phyloP scores from a whole-genome alignment of 2,113 vertebrate species.

The Sander vitreus region DNA sequence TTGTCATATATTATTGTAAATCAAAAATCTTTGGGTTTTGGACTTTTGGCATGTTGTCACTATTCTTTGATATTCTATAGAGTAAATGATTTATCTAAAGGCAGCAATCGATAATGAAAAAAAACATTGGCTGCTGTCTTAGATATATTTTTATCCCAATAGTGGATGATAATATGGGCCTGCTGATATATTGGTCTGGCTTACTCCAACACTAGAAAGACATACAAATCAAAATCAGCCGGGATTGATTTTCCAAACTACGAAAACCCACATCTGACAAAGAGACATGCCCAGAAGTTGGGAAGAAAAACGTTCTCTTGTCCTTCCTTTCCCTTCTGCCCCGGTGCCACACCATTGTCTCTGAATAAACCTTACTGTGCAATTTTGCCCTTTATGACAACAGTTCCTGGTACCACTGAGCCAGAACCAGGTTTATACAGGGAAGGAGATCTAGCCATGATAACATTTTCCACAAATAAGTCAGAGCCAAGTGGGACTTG shows the following conservation, averaged over 20 bases:
- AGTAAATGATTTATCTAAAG: background rate
- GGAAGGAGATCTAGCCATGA: conserved; percentile 44
- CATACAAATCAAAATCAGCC: background rate
- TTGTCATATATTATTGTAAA: too few species aligned
- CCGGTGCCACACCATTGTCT: conserved; percentile 40
- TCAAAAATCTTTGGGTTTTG: too few species aligned
- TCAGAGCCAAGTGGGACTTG: conserved; percentile 38
- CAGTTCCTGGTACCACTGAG: conserved; percentile 36
- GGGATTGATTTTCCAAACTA: background rate
- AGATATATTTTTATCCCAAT: background rate
- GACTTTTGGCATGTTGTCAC: too few species aligned
- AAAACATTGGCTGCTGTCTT: background rate
- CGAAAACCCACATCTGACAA: background rate
- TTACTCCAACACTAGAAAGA: background rate
- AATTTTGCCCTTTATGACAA: conserved; percentile 43
- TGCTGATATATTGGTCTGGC: background rate
- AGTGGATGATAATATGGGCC: background rate
- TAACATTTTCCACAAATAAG: conserved; percentile 58
- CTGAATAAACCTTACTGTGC: conserved; percentile 40
- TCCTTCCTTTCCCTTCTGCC: conserved; percentile 38
- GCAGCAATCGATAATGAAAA: background rate
- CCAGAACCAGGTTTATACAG: conserved; percentile 45
- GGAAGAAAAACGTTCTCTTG: conserved; percentile 23
- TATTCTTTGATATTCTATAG: background rate
- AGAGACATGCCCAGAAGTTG: background rate